These are phyloP conservation scores for Pandemis heparana DNA, from an alignment of 2,888 invertebrate species.

Conservation along the genomic window DNA sequence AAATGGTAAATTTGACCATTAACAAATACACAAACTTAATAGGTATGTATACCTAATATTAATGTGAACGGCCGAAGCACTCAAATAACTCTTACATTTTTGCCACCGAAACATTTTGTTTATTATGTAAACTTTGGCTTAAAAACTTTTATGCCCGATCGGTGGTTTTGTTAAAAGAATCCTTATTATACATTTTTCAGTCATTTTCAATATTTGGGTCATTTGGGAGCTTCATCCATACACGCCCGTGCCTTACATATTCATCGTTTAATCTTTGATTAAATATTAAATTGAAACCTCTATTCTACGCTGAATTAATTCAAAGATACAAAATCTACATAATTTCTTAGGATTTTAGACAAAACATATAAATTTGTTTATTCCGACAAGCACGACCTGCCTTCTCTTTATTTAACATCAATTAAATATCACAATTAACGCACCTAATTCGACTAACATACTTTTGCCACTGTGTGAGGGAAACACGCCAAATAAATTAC, in stretches of 20 bases:
- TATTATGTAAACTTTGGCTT: slow-evolving; percentile 32
- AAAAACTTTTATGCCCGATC: slow-evolving; percentile 27
- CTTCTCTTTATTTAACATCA: slow-evolving; percentile 19
- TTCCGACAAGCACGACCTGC: slow-evolving; percentile 18
- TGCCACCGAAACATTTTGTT: not conserved
- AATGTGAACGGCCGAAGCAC: slow-evolving; percentile 12
- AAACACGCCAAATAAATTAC: slow-evolving; percentile 34
- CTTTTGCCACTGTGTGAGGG: slow-evolving; percentile 5
- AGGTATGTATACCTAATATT: not conserved
- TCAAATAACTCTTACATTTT: slow-evolving; percentile 6
- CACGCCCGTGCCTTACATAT: not conserved
- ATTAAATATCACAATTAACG: slow-evolving; percentile 36
- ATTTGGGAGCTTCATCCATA: slow-evolving; percentile 24
- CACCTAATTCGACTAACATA: slow-evolving; percentile 22
- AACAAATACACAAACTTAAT: not conserved
- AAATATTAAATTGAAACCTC: slow-evolving; percentile 18
- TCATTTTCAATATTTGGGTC: slow-evolving; percentile 9
- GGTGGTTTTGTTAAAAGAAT: slow-evolving; percentile 22
- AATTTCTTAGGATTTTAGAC: slow-evolving; percentile 17
- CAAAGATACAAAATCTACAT: slow-evolving; percentile 33
- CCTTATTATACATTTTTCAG: slow-evolving; percentile 4
- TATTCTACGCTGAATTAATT: slow-evolving; percentile 19
- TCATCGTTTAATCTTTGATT: slow-evolving; percentile 14
- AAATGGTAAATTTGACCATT: not conserved
- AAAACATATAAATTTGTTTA: slow-evolving; percentile 18